Percentiles rank a stretch among this genome's conserved stretches.
These are phyloP conservation scores for Nansenia antarctica DNA, from an alignment of 2,113 vertebrate species.

Conservation along the genomic window DNA sequence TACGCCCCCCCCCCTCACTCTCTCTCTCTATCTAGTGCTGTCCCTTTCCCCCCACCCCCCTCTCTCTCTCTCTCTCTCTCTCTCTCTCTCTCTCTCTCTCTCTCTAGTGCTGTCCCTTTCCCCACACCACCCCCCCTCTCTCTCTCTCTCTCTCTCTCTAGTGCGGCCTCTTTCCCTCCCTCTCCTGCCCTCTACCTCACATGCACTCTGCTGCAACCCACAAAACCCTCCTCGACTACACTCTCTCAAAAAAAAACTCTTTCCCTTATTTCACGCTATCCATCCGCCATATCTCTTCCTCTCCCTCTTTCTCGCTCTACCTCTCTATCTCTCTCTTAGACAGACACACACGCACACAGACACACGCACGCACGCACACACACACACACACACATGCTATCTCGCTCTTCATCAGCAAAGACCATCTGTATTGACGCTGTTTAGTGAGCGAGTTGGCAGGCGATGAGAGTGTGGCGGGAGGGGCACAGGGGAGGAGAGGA, in stretches of 20 bases:
- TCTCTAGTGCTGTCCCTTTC: neutral
- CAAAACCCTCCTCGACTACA: neutral
- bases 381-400: neutral
- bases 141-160: neutral
- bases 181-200: neutral
- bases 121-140: neutral
- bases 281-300: neutral
- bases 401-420: constrained; percentile 43
- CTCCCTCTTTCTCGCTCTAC: constrained; percentile 9
- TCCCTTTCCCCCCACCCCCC: neutral
- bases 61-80: neutral
- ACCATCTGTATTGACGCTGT: constrained; percentile 54
- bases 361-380: constrained; percentile 8
- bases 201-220: neutral
- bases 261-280: neutral
- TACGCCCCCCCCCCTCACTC: neutral
- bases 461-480: constrained; percentile 9
- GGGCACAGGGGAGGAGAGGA: neutral
- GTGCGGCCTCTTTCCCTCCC: neutral
- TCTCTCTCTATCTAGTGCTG: neutral
- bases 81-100: neutral
- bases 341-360: constrained; percentile 10
- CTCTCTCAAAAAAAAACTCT: neutral
- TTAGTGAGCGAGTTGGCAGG: constrained; percentile 49
- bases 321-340: neutral